Evolutionary conservation across 2,888 invertebrate genomes (phyloP).

Genomic region (Axea sp.): DNA sequence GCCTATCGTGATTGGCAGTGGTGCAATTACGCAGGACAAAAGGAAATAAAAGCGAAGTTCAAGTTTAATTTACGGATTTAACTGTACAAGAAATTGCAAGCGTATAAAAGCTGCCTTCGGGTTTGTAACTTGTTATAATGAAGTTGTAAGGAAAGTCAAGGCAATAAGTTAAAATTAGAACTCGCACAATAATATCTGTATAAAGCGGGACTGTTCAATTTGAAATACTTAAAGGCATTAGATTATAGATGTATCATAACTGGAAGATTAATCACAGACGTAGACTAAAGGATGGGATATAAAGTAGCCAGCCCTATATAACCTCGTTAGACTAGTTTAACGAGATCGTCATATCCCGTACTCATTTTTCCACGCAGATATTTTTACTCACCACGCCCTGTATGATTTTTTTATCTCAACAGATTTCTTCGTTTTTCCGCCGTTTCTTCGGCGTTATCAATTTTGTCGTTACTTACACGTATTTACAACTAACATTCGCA

Average conservation of each 20-base stretch:
- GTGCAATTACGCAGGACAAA: conserved; percentile 11
- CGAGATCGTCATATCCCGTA: conserved; percentile 70
- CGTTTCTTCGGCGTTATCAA: conserved; percentile 41
- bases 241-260: conserved; percentile 49
- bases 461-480: conserved; percentile 21
- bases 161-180: conserved; percentile 37
- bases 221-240: conserved; percentile 53
- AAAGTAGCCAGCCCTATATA: conserved; percentile 58
- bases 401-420: background rate
- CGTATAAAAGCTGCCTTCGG: conserved; percentile 11
- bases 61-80: conserved; percentile 23
- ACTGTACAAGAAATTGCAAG: conserved; percentile 6
- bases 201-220: conserved; percentile 41
- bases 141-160: conserved; percentile 43
- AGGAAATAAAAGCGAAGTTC: conserved; percentile 21
- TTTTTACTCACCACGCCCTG: conserved; percentile 12
- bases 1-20: conserved; percentile 4
- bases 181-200: conserved; percentile 41
- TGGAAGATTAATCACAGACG: conserved; percentile 58
- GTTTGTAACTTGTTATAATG: conserved; percentile 15
- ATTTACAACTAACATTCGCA: conserved; percentile 28
- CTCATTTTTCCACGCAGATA: conserved; percentile 64
- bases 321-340: conserved; percentile 74
- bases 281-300: conserved; percentile 37
- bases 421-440: conserved; percentile 21